phyloP scores from a whole-genome alignment of 2,888 invertebrate genomes.

The Cheilosia soror region DNA sequence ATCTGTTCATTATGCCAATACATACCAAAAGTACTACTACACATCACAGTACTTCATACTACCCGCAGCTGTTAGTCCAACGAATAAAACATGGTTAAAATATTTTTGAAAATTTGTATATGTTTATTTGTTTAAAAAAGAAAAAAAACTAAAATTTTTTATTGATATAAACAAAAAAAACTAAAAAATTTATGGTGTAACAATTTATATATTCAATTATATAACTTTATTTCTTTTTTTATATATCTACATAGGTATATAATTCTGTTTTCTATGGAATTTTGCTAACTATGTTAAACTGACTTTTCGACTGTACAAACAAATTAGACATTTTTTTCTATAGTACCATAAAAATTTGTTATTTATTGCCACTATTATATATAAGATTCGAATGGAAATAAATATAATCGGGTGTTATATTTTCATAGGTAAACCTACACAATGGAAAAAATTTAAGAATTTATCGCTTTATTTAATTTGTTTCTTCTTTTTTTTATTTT shows the following conservation, averaged over 20 bases:
- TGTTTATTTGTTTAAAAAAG: slow-evolving; percentile 64
- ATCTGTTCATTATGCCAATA: too few relatives aligned
- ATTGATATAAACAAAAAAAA: slow-evolving; percentile 28
- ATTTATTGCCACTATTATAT: slow-evolving; percentile 39
- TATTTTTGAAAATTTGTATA: slow-evolving; percentile 74
- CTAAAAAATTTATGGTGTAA: slow-evolving; percentile 47
- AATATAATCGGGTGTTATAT: neutral
- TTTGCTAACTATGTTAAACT: slow-evolving; percentile 61
- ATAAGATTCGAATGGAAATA: slow-evolving; percentile 19
- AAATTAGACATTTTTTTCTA: slow-evolving; percentile 14
- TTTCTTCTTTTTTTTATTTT: slow-evolving; percentile 3
- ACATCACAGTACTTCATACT: too few relatives aligned
- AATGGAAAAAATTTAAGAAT: slow-evolving; percentile 18
- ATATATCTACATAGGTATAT: neutral
- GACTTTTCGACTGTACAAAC: slow-evolving; percentile 57
- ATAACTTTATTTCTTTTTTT: slow-evolving; percentile 4
- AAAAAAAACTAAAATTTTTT: neutral
- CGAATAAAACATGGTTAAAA: neutral
- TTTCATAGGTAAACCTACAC: slow-evolving; percentile 28
- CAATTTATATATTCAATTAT: slow-evolving; percentile 40
- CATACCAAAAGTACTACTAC: too few relatives aligned
- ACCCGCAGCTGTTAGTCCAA: neutral
- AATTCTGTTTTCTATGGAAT: slow-evolving; percentile 34
- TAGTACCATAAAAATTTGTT: slow-evolving; percentile 29
- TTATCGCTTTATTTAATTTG: neutral